phyloP scores from a whole-genome alignment of 2,888 invertebrate species.

The Monopis laevigella region DNA sequence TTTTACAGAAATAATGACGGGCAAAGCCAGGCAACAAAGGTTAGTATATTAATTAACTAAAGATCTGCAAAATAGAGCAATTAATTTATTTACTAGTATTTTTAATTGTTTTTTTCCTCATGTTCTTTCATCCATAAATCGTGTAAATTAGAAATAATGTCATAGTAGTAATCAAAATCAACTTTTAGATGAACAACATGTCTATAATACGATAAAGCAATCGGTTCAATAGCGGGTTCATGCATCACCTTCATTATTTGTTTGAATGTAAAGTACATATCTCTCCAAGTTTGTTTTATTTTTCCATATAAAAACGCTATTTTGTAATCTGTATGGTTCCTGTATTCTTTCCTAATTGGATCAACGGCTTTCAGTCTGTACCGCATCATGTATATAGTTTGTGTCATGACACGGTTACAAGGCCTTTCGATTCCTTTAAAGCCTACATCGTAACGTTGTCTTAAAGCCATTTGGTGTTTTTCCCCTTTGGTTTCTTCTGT shows the following conservation, averaged over 20 bases:
- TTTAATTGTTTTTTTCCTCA: too few species aligned
- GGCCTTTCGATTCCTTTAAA: background rate
- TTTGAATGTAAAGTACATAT: background rate
- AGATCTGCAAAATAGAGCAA: too few species aligned
- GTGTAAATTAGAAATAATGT: background rate
- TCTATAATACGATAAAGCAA: background rate
- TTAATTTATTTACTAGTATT: too few species aligned
- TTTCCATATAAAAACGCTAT: background rate
- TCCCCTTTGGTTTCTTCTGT: background rate
- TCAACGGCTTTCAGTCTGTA: background rate
- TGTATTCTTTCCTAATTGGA: background rate
- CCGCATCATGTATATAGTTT: background rate
- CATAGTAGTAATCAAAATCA: background rate
- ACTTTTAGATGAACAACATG: background rate
- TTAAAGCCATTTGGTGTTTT: background rate
- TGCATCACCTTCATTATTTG: background rate
- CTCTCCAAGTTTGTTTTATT: background rate
- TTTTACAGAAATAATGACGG: too few species aligned
- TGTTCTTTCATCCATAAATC: too few species aligned
- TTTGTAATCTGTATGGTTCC: background rate
- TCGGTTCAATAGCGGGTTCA: background rate
- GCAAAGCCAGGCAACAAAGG: too few species aligned
- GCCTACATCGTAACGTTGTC: background rate
- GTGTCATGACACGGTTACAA: background rate
- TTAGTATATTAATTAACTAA: too few species aligned